Evolutionary conservation across 37 sponge, comb jelly and placozoan species (phyloP), one percentile per base, ranked within the genome.

Genomic region (Ephydatia muelleri): DNA sequence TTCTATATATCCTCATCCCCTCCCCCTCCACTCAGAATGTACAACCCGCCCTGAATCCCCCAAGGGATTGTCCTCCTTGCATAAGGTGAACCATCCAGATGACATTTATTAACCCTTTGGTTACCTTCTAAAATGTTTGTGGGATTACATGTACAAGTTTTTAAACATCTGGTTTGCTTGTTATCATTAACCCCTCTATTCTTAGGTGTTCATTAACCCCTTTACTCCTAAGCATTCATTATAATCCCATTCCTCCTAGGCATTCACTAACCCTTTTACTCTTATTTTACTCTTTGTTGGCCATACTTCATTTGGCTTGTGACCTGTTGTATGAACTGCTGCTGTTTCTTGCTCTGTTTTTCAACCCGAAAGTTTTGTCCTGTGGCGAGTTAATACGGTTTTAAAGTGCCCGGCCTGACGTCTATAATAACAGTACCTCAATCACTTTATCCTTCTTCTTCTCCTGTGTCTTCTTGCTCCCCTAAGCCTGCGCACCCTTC

Each of bases 361-460:
- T 99, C 76, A 99, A 74, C n/a, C 99, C 99, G 87, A 99, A 99
- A 0, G 99, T 99, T 78, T 99, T 99, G 82, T 99, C 99, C 94
- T 95, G 64, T n/a, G 68, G 32, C 28, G 68, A 40, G 43, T 38
- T 71, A 21, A 49, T 5, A 39, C 25, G 38, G 14, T 26, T 5
- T n/a, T 32, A 33, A 33, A 32, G 2, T 0, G n/a, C 11, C 57
- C 57, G 21, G 77, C 5, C 33, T 4, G 40, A 76, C 35, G 27
- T 36, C 27, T 76, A 38, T 37, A 40, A 37, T 37, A 76, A 33
- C 38, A 12, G 39, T 80, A 93, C 96, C 85, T 99, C 99, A 4
- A 97, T 83, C 11, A 99, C 66, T 39, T 95, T 94, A 19, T 99
- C 99, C 70, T 96, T 99, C 85, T 99, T 93, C 88, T 99, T 99